These are phyloP conservation scores for Austrofundulus limnaeus DNA, from an alignment of 2,113 vertebrate genomes.

Conservation along the genomic window DNA sequence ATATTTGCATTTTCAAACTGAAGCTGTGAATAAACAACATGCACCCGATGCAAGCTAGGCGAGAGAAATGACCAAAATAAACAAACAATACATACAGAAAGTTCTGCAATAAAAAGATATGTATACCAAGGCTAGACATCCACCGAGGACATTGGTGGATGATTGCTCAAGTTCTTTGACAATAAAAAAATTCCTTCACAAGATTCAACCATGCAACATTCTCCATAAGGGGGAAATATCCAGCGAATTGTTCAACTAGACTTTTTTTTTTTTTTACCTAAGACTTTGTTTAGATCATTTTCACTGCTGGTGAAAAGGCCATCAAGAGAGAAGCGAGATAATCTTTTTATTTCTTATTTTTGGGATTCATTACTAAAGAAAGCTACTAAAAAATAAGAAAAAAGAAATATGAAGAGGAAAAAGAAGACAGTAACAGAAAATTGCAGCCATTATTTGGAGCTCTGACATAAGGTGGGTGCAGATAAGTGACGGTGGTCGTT, in stretches of 20 bases:
- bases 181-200: neutral
- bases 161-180: no score
- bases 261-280: neutral
- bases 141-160: neutral
- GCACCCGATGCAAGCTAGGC: no score
- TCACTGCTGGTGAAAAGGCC: no score
- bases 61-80: neutral
- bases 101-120: neutral
- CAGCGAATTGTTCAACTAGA: no score
- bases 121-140: neutral
- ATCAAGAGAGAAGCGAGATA: neutral
- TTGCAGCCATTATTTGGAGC: neutral
- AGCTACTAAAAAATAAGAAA: neutral
- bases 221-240: neutral
- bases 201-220: neutral
- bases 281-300: neutral
- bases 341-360: neutral
- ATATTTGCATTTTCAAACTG: no score
- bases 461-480: neutral
- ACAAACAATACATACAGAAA: neutral
- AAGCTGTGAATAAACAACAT: no score
- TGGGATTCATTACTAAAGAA: neutral
- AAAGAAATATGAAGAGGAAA: neutral
- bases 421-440: neutral
- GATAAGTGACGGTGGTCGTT: slow-evolving; percentile 12